Percentiles rank a stretch among this genome's conserved stretches.
phyloP scores from a whole-genome alignment of 2,797 vertebrate species.

The Pelodytes ibericus region DNA sequence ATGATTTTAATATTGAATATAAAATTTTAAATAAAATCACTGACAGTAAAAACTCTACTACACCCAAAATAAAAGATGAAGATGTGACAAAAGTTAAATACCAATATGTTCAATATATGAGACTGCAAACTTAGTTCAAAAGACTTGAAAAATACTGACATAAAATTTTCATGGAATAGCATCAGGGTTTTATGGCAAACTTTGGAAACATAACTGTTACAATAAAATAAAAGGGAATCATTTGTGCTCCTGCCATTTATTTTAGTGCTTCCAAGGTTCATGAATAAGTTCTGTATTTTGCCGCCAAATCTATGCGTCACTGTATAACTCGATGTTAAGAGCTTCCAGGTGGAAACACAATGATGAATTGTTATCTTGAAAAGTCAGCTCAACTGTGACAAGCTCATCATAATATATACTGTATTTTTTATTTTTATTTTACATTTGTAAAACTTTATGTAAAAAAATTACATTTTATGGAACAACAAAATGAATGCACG shows the following conservation, averaged over 20 bases:
- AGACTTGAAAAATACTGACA: conserved; percentile 7
- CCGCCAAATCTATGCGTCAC: conserved; percentile 29
- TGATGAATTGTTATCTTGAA: conserved; percentile 19
- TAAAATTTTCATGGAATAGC: conserved; percentile 27
- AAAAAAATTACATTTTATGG: conserved; percentile 17
- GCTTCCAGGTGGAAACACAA: conserved; percentile 28
- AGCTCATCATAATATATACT: background rate
- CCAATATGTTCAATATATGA: background rate
- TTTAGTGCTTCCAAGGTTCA: conserved; percentile 36
- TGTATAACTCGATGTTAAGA: conserved; percentile 21
- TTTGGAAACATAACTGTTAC: conserved; percentile 30
- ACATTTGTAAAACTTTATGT: conserved; percentile 16
- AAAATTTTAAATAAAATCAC: too few relatives aligned
- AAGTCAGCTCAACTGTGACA: conserved; percentile 1
- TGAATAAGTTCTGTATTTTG: conserved; percentile 37
- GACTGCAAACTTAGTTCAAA: background rate
- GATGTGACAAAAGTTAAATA: background rate
- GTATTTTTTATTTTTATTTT: background rate
- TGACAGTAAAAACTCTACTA: background rate
- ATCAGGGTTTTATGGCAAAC: conserved; percentile 23
- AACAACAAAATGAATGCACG: background rate
- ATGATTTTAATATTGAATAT: too few relatives aligned
- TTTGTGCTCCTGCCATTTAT: conserved; percentile 31
- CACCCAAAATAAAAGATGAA: background rate
- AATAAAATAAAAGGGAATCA: conserved; percentile 25